These are phyloP conservation scores for Dryomyza anilis DNA, from an alignment of 2,888 invertebrate species.

Conservation along the genomic window DNA sequence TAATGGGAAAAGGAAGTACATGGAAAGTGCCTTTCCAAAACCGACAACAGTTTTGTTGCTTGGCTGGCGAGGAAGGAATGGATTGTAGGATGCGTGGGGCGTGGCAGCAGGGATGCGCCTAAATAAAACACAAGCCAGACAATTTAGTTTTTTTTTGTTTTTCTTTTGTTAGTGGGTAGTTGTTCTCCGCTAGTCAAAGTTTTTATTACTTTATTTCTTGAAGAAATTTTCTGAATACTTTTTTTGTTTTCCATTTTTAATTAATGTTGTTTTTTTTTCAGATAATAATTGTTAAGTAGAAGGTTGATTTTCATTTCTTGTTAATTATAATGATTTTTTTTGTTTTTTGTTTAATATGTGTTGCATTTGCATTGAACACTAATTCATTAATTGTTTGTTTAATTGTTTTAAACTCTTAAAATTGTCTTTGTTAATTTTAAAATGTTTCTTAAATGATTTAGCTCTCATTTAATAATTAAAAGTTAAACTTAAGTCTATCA, in stretches of 20 bases:
- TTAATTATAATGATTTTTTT: background rate
- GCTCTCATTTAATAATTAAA: background rate
- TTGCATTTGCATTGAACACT: too few species aligned
- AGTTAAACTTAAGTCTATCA: background rate
- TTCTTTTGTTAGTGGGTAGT: conserved; percentile 9
- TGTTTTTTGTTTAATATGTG: background rate
- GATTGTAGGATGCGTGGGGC: background rate
- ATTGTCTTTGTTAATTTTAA: background rate
- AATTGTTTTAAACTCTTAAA: background rate
- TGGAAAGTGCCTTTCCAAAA: background rate
- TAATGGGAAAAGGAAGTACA: background rate
- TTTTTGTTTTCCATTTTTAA: background rate
- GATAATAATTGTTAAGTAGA: background rate
- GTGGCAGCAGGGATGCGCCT: background rate
- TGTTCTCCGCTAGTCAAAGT: conserved; percentile 20
- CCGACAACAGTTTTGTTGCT: background rate
- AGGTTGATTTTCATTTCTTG: conserved; percentile 6
- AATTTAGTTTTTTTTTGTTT: conserved; percentile 7
- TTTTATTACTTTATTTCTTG: conserved; percentile 20
- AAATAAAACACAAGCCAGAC: conserved; percentile 24
- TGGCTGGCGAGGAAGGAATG: background rate
- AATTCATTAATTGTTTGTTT: background rate
- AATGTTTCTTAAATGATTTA: background rate
- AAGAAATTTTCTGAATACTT: background rate
- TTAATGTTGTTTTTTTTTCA: background rate